Evolutionary conservation across 2,113 vertebrate genomes (phyloP), one percentile per base, ranked within the genome.

Genomic region (Tringa solitaria): DNA sequence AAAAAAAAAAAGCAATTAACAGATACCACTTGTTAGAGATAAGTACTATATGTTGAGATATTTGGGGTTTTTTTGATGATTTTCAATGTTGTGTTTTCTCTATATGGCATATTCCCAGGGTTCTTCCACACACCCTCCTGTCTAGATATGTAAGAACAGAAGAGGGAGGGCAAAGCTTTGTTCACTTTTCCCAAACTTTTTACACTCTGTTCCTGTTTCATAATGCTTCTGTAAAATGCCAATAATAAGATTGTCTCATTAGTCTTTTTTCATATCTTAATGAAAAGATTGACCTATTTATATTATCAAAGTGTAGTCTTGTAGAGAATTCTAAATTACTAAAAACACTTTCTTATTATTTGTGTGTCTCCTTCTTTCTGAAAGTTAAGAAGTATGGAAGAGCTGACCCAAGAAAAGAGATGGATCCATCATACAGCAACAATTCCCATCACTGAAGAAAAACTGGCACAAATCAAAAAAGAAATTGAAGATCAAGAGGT

Each of bases 401-500:
- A 99, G 84, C 94, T 96, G 67, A 92, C 53, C 72, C 98, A 97
- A 96, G 98, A 97, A 82, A 98, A 93, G 46, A 98, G 77, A 13
- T 96, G 96, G 97, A 74, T 93, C 45, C 90, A 89, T 65, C 68
- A 96, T 70, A 95, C 88, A 28, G 97, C 97, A 80, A 46, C 91
- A 54, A 6, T 87, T 93, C 95, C 98, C 78, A 54, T 98, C 35
- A 96, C 97, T 87, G 98, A 98, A 65, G 98, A 99, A 84, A 99
- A 98, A 83, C 85, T 99, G 33, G 97, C 98, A 69, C 96, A 98
- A 89, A 98, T 99, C 35, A 94, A 98, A 84, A 99, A 99, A 97
- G 99, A 99, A 95, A 97, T 99, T 17, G 97, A 98, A 68, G 98
- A 99, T 90, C 99, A 99, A 95, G 99, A 99, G 96, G 98, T 93